phyloP scores from a whole-genome alignment of 2,888 invertebrate genomes.

The Drepanosiphum platanoidis region DNA sequence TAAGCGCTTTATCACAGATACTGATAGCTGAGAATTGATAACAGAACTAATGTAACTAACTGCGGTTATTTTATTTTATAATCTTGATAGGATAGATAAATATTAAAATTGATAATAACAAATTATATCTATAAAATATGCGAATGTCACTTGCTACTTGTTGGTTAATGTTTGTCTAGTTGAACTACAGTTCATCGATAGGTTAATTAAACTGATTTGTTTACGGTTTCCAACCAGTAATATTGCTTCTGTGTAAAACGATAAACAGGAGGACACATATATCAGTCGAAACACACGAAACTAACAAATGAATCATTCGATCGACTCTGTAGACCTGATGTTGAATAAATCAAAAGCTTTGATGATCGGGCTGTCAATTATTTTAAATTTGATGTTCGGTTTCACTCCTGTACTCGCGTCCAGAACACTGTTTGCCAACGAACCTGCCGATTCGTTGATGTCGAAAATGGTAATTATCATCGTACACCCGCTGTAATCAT shows the following conservation, averaged over 20 bases:
- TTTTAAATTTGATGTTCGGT: conserved; percentile 59
- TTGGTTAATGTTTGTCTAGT: no score
- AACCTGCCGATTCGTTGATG: conserved; percentile 41
- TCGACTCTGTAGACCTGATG: conserved; percentile 22
- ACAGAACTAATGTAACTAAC: no score
- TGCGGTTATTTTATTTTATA: no score
- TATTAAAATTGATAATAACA: no score
- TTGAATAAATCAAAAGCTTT: conserved; percentile 19
- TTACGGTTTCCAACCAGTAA: conserved; percentile 38
- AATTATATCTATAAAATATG: no score
- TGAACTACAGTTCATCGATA: no score
- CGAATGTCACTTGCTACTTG: no score
- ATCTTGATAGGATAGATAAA: no score
- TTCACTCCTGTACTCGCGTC: conserved; percentile 60
- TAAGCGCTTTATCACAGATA: no score
- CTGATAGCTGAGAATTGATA: no score
- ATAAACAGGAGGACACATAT: no score
- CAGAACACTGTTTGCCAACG: conserved; percentile 47
- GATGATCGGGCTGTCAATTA: conserved; percentile 37
- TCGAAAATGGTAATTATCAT: conserved; percentile 33
- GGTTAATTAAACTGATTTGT: no score
- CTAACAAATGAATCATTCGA: not conserved
- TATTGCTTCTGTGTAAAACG: not conserved
- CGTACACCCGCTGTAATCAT: not conserved
- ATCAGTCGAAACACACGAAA: not conserved